Evolutionary conservation across 2,888 invertebrate species (phyloP).

Genomic region (Acrobasis repandana): DNA sequence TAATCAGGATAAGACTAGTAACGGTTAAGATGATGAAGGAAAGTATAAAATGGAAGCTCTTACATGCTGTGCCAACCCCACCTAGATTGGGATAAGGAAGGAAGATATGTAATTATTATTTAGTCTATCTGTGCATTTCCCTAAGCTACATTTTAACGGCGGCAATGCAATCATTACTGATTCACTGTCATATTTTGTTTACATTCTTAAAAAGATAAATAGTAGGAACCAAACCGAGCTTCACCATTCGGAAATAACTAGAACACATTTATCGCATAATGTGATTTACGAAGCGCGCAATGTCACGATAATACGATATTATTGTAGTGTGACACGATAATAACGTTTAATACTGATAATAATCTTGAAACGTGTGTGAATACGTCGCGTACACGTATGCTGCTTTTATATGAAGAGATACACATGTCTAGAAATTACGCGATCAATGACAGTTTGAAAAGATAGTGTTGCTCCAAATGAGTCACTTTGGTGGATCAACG

Average conservation of each 20-base stretch:
- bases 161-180: too few relatives aligned
- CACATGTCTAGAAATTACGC: background rate
- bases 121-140: background rate
- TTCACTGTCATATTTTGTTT: constrained; percentile 1
- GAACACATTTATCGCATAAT: background rate
- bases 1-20: too few relatives aligned
- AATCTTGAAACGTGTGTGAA: constrained; percentile 4
- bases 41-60: too few relatives aligned
- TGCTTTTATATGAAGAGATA: background rate
- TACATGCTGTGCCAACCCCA: too few relatives aligned
- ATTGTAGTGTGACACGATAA: background rate
- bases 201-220: constrained; percentile 7
- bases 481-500: too few relatives aligned
- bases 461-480: background rate
- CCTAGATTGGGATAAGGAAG: too few relatives aligned
- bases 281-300: background rate
- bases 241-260: background rate
- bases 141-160: background rate
- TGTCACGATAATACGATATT: background rate
- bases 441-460: background rate
- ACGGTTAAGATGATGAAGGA: too few relatives aligned
- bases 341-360: constrained; percentile 5
- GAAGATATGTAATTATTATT: too few relatives aligned
- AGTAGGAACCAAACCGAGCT: background rate
- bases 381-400: constrained; percentile 14